Percentiles rank a stretch among this genome's conserved stretches.
Evolutionary conservation across 2,888 invertebrate species (phyloP).

Genomic region (Callyntrura guangdongensis): DNA sequence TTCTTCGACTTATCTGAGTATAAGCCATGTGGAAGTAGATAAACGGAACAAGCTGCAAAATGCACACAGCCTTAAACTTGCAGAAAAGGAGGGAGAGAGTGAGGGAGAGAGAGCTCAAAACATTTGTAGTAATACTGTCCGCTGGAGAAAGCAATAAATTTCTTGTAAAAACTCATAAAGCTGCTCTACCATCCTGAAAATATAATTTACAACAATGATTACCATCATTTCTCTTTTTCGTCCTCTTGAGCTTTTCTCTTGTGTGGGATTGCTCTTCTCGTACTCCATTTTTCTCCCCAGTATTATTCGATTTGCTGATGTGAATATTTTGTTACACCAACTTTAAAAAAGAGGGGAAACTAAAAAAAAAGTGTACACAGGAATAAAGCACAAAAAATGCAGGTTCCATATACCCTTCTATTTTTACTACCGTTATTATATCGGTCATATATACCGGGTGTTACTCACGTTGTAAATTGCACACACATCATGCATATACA

Average conservation of each 20-base stretch:
- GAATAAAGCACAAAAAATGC: neutral
- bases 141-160: slow-evolving; percentile 72
- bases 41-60: slow-evolving; percentile 36
- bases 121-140: slow-evolving; percentile 33
- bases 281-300: slow-evolving; percentile 18
- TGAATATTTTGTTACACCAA: slow-evolving; percentile 49
- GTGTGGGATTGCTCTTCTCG: slow-evolving; percentile 22
- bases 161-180: slow-evolving; percentile 76
- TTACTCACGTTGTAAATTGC: no score
- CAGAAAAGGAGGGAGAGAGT: slow-evolving; percentile 20
- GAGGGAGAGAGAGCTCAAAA: no score
- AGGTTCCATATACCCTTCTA: neutral
- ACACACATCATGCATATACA: slow-evolving; percentile 1
- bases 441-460: neutral
- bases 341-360: neutral
- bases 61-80: neutral
- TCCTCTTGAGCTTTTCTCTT: slow-evolving; percentile 47
- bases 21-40: slow-evolving; percentile 3
- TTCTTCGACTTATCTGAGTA: neutral
- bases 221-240: slow-evolving; percentile 67
- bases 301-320: slow-evolving; percentile 49
- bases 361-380: slow-evolving; percentile 11
- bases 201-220: slow-evolving; percentile 78
- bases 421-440: neutral
- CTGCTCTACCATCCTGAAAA: slow-evolving; percentile 68